Conservation (phyloP, 2,888 invertebrate genomes). For the Drosophila dives region DNA sequence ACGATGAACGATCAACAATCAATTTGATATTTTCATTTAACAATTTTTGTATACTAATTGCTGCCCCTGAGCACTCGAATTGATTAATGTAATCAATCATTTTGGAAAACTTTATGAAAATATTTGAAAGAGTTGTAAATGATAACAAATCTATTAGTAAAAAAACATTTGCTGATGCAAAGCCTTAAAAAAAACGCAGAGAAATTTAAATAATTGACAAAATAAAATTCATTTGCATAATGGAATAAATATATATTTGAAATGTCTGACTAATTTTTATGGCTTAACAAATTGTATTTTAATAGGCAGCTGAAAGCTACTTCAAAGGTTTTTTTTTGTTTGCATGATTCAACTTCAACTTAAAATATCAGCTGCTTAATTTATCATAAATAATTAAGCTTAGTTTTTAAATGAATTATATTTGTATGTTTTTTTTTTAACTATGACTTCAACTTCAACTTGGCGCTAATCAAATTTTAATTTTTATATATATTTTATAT, state of each 20-base stretch:
- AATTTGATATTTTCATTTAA: constrained; percentile 5
- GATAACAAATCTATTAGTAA: background rate
- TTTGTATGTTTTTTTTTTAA: background rate
- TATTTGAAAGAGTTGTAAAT: background rate
- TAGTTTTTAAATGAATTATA: background rate
- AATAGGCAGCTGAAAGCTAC: background rate
- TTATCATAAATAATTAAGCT: background rate
- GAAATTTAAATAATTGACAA: background rate
- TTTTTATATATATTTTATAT: background rate
- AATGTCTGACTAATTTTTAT: background rate
- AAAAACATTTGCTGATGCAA: background rate
- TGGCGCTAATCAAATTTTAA: background rate
- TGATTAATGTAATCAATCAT: constrained; percentile 14
- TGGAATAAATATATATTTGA: background rate
- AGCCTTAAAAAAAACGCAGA: background rate
- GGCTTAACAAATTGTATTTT: background rate
- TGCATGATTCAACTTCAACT: background rate
- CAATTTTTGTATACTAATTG: background rate
- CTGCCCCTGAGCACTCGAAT: constrained; percentile 4
- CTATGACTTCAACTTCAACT: background rate
- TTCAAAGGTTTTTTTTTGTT: background rate
- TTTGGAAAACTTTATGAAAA: background rate
- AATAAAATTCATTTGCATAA: background rate
- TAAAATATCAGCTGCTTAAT: background rate
- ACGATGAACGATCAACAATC: background rate